A percentile compares a stretch with the other conserved stretches of the same genome.
Evolutionary conservation across 53 echinoderm and acorn worm species (phyloP).

Genomic region (Holothuria leucospilota): DNA sequence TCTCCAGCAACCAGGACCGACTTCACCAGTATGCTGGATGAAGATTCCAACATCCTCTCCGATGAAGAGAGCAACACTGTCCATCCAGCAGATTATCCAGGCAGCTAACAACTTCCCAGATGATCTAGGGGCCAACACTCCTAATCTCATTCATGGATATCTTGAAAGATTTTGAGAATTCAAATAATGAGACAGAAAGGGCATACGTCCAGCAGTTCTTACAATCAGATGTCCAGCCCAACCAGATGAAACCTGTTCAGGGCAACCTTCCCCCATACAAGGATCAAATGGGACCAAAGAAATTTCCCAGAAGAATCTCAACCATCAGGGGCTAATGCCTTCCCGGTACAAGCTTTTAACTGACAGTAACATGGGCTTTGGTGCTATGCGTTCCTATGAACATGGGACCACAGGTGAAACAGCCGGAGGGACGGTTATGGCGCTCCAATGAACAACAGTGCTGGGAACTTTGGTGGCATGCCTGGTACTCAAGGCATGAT

Average conservation of each 20-base stretch:
- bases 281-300: constrained; percentile 49
- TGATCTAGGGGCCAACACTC: constrained; percentile 79
- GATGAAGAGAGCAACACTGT: constrained; percentile 75
- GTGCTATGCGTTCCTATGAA: too few relatives aligned
- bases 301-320: neutral
- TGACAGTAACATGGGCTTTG: too few relatives aligned
- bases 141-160: constrained; percentile 84
- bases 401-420: neutral
- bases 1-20: constrained; percentile 62
- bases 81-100: constrained; percentile 77
- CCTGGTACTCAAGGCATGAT: constrained; percentile 16
- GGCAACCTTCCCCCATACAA: constrained; percentile 44
- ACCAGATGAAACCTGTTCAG: constrained; percentile 46
- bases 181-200: constrained; percentile 35
- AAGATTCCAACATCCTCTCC: constrained; percentile 50
- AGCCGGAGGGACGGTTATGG: neutral
- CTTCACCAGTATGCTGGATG: constrained; percentile 36
- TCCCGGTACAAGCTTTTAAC: too few relatives aligned
- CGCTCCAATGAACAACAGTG: neutral
- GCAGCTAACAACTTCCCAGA: constrained; percentile 73
- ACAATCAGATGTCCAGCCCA: constrained; percentile 14
- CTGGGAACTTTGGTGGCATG: constrained; percentile 7
- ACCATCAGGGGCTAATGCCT: too few relatives aligned
- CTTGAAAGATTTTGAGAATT: constrained; percentile 80
- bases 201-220: constrained; percentile 26